Evolutionary conservation across 2,888 invertebrate species (phyloP).

Genomic region (Yponomeuta cagnagella): DNA sequence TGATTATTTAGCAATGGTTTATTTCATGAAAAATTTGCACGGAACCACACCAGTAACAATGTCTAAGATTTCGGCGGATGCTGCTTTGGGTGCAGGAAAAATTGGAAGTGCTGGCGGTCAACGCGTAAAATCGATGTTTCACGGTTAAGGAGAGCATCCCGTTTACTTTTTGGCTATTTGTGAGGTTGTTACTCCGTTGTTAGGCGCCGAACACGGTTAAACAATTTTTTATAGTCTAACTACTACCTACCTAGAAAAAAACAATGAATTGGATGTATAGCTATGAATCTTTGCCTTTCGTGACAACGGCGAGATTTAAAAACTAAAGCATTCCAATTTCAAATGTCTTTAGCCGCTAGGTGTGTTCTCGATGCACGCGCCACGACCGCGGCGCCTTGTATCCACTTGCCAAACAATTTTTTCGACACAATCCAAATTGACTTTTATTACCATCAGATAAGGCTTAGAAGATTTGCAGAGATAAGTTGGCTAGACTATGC

Average conservation of each 20-base stretch:
- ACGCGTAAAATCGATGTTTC: conserved; percentile 48
- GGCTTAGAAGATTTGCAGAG: conserved; percentile 1
- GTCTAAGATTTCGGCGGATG: background rate
- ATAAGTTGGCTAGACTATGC: background rate
- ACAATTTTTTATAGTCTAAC: background rate
- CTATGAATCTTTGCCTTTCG: conserved; percentile 26
- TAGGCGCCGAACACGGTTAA: background rate
- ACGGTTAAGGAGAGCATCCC: conserved; percentile 39
- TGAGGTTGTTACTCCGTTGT: conserved; percentile 40
- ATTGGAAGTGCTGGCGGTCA: conserved; percentile 25
- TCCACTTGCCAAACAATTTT: background rate
- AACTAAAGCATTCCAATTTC: conserved; percentile 46
- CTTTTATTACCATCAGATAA: background rate
- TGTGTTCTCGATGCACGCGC: conserved; percentile 50
- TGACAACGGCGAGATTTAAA: conserved; percentile 56
- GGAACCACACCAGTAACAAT: conserved; percentile 4
- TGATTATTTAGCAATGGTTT: too few species aligned
- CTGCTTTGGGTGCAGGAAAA: conserved; percentile 40
- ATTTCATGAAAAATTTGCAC: too few species aligned
- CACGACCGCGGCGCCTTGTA: conserved; percentile 19
- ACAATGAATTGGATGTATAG: background rate
- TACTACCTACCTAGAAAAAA: background rate
- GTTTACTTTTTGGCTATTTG: conserved; percentile 34
- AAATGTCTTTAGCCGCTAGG: conserved; percentile 27
- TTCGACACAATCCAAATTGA: background rate